Base-by-base conservation (phyloP, 2,888 invertebrate genomes). In the Athripsodes cinereus region DNA sequence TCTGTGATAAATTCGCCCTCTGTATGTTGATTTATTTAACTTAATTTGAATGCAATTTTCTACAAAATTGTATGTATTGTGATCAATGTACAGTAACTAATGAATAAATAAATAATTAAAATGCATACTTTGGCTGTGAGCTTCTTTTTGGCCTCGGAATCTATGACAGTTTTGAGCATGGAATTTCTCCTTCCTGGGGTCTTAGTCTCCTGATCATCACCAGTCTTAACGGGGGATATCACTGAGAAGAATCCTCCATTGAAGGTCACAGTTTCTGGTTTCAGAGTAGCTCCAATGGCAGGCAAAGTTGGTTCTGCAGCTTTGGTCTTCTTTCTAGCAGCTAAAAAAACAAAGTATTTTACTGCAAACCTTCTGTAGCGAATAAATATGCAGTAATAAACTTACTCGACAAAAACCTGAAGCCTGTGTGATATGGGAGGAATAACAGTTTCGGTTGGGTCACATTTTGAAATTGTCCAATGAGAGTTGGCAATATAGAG, bases 201-300 rank as follows among this genome's bases (percentile, higher is more conserved):
- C 2, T 67, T 66, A 57, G 55, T 56, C 2, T 65, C 34, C 1
- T 63, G n/a, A 2, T 53, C 46, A 48, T 57, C 63, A 2, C 68
- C 67, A 8, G 68, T 64, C 13, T 71, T 72, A n/a, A 74, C 69
- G 2, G 78, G 79, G 0, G 78, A 78, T 40, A 64, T 65, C 44
- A 78, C 73, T 58, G 67, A 64, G 70, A 78, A 78, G 70, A 78
- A 79, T 0, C 78, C 78, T 0, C 73, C 78, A 13, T 78, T 74
- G 63, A 79, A 78, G 0, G 73, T 74, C 65, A 74, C 74, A 2
- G 50, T 44, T 34, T 48, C 46, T n/a, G 21, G 21, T 16, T 60
- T 52, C 1, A 21, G 44, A 11, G 21, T 26, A 16, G 50, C 22
- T 16, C 18, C 20, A 11, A 22, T 44, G 3, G 22, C 50, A 10